Base-by-base conservation (phyloP, 2,888 invertebrate species). In the Hoplodrina ambigua region DNA sequence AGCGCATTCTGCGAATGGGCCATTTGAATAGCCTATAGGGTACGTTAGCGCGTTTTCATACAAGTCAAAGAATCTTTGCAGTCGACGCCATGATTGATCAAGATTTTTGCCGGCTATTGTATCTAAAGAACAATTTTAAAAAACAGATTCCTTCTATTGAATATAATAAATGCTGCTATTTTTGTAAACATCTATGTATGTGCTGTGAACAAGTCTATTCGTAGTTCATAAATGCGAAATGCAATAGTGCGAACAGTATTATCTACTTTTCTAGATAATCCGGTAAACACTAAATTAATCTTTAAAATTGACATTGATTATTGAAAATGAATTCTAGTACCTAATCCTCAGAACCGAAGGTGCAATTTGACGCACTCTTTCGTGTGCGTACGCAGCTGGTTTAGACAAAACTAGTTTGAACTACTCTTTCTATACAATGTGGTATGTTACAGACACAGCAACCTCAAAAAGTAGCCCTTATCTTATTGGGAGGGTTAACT, bases 181-280 rank as follows among this genome's bases (percentile, higher is more conserved):
- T 69, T 58, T 57, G 60, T 60, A 46, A 77, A 62, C 41, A n/a
- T 55, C 52, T 67, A 67, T 62, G 15, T 64, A 67, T 77, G 76
- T 73, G 79, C 73, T 54, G 55, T 46, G 13, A 61, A 46, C 57
- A 69, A 78, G 64, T 78, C 78, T 78, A 77, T 78, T 78, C 17
- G 52, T 64, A 46, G 1, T 58, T 50, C 15, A 69, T 77, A 77
- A 77, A 77, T 77, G 76, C 76, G 49, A 50, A 19, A 78, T 41
- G 63, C 17, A 44, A 52, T 37, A 69, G 74, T 78, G 59, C 56
- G 46, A 46, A 78, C 61, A 54, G 68, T 59, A 46, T 50, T 59
- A 59, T 72, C 72, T 72, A 71, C 46, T n/a, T 25, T 46, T 68
- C 59, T 75, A 75, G 59, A 73, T 68, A 68, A 55, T 69, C 69